A percentile compares a stretch with the other conserved stretches of the same genome.
phyloP scores from a whole-genome alignment of 2,888 invertebrate genomes.

The Helicoverpa assulta region DNA sequence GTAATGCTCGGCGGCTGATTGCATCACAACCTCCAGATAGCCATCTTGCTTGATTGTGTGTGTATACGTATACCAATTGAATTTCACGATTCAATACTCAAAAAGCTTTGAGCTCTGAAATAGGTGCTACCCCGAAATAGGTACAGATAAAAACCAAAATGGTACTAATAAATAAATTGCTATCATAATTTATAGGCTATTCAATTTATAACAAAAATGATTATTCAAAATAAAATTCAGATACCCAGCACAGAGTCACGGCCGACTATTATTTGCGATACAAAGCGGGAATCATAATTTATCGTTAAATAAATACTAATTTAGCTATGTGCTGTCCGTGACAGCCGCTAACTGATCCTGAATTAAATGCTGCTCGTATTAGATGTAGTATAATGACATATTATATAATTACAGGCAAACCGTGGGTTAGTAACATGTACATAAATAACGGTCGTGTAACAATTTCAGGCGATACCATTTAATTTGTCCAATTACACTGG shows the following conservation, averaged over 20 bases:
- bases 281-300: conserved; percentile 1
- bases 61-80: conserved; percentile 6
- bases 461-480: conserved; percentile 54
- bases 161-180: conserved; percentile 1
- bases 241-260: neutral
- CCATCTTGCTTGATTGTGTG: conserved; percentile 19
- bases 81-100: conserved; percentile 11
- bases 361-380: conserved; percentile 36
- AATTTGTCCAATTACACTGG: conserved; percentile 56
- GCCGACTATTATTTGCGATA: neutral
- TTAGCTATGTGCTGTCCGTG: conserved; percentile 1
- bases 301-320: conserved; percentile 4
- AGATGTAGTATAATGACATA: conserved; percentile 42
- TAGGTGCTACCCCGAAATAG: neutral
- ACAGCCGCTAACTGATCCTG: conserved; percentile 2
- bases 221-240: neutral
- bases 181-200: conserved; percentile 1
- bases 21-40: conserved; percentile 18
- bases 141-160: neutral
- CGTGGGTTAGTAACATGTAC: conserved; percentile 46
- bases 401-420: conserved; percentile 41
- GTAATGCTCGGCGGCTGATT: conserved; percentile 33
- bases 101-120: neutral
- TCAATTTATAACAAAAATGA: conserved; percentile 1
- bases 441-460: conserved; percentile 56